These are phyloP conservation scores for Paramormyrops kingsleyae DNA, from an alignment of 2,113 vertebrate species.

Conservation along the genomic window DNA sequence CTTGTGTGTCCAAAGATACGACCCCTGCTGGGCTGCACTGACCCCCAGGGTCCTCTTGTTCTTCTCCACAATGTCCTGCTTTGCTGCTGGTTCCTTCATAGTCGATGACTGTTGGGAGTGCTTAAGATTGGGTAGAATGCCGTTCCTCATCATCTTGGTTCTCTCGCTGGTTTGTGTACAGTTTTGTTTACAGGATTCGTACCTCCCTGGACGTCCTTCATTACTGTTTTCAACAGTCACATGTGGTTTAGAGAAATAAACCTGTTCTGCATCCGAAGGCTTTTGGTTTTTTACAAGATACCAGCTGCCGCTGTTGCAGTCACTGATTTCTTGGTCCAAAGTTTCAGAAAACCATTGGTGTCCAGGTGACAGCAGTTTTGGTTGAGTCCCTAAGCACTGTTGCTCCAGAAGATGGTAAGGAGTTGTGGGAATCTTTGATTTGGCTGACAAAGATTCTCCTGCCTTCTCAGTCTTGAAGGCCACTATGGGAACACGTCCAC, in stretches of 20 bases:
- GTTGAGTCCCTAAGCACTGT: background rate
- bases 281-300: background rate
- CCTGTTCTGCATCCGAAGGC: background rate
- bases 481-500: slow-evolving; percentile 11
- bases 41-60: slow-evolving; percentile 79
- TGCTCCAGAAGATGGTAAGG: slow-evolving; percentile 39
- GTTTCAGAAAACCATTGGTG: slow-evolving; percentile 2
- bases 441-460: background rate
- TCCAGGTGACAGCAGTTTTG: background rate
- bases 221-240: background rate
- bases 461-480: slow-evolving; percentile 5
- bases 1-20: slow-evolving; percentile 66
- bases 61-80: slow-evolving; percentile 65
- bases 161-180: background rate
- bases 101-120: slow-evolving; percentile 3
- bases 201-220: background rate
- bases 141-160: background rate
- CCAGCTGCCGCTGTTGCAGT: background rate
- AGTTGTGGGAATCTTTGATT: slow-evolving; percentile 23
- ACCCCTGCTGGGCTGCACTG: slow-evolving; percentile 43
- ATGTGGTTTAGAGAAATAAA: slow-evolving; percentile 1
- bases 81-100: slow-evolving; percentile 34
- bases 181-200: slow-evolving; percentile 13
- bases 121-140: background rate
- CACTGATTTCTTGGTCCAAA: background rate